Base-by-base conservation (phyloP, 1,140 invertebrate genomes). In the Ostrea denselamellosa region DNA sequence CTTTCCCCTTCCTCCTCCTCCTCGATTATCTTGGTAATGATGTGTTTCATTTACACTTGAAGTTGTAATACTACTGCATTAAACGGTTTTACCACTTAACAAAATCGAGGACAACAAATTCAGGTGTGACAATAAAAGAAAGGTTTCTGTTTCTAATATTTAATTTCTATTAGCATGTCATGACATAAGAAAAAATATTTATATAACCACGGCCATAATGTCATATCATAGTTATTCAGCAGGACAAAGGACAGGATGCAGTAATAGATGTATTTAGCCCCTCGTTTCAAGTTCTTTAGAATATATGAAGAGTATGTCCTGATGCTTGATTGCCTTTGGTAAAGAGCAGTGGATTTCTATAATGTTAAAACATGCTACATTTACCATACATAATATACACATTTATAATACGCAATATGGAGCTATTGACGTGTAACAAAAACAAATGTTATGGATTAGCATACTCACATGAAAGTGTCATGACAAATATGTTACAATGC, bases 161-260 rank as follows among this genome's bases (percentile, higher is more conserved):
- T 77, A 77, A 28, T 77, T 77, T 77, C 68, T 77, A 77, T 12
- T 77, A 34, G 28, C 68, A 77, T 77, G 68, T 77, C 68, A 77
- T 77, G 68, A 77, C 68, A 77, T 12, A 71, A 22, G n/a, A n/a
- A 22, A 34, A 14, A 77, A 77, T 28, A 77, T 28, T 28, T 28
- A 25, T 77, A 34, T 62, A 25, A 77, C 68, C 68, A 28, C 25
- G 28, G 68, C 25, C 68, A 10, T 25, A 34, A 28, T 25, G 28
- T 34, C 10, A 34, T 25, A 77, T 71, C 8, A 25, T 25, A 34
- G 12, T 62, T 7, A 19, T 19, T 62, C 68, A 77, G 28, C 68
- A 28, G 68, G 25, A 62, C 14, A n/a, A n/a, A 62, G 19, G 17
- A 2, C 56, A 62, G 56, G 56, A 19, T 62, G 7, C 14, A 62